A percentile compares a stretch with the other conserved stretches of the same genome.
phyloP scores from a whole-genome alignment of 2,113 vertebrate genomes.

The Maccullochella peelii region DNA sequence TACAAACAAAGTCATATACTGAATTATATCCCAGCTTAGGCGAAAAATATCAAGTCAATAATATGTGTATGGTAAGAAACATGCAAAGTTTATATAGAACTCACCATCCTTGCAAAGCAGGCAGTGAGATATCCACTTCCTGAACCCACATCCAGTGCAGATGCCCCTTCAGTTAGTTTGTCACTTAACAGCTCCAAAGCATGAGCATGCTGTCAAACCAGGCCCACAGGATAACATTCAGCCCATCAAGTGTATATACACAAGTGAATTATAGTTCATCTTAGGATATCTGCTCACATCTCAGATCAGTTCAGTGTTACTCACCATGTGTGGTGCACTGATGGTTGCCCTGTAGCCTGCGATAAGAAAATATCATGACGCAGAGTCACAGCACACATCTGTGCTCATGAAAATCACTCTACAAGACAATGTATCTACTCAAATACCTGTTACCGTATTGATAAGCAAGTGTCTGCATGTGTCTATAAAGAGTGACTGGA shows the following conservation, averaged over 20 bases:
- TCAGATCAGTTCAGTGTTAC: conserved; percentile 46
- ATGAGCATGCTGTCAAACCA: conserved; percentile 88
- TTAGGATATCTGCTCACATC: not conserved
- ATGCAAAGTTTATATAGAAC: conserved; percentile 25
- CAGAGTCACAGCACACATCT: not conserved
- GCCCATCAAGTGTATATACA: not conserved
- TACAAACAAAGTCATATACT: conserved; percentile 51
- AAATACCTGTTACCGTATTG: not conserved
- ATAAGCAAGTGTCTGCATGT: not conserved
- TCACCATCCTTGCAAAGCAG: conserved; percentile 94
- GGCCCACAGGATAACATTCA: not conserved
- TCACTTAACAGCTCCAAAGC: conserved; percentile 90
- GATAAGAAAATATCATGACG: conserved; percentile 38
- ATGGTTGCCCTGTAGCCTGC: conserved; percentile 93
- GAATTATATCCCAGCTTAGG: not conserved
- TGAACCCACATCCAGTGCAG: conserved; percentile 91
- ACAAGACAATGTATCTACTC: not conserved
- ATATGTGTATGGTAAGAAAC: not conserved
- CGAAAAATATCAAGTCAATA: not conserved
- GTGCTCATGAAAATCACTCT: not conserved
- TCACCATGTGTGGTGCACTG: conserved; percentile 95
- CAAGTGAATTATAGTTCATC: not conserved
- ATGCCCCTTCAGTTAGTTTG: conserved; percentile 89
- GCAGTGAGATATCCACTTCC: conserved; percentile 93
- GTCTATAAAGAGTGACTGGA: conserved; percentile 8